Base-by-base conservation (phyloP, 2,113 vertebrate genomes). In the Larimichthys polyactis region DNA sequence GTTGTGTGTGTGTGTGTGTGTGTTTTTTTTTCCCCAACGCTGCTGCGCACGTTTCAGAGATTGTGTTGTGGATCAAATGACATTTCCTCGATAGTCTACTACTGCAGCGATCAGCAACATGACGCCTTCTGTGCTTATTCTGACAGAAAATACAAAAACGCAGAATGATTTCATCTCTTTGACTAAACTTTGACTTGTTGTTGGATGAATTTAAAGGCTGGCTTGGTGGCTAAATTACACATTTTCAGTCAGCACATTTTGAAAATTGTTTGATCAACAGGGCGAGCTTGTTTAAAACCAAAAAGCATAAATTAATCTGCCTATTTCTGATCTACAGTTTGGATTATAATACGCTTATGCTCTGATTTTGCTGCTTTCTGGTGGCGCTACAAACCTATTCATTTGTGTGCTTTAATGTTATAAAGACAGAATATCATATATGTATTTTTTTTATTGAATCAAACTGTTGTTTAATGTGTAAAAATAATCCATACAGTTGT, bases 1-100 rank as follows among this genome's bases (percentile, higher is more conserved):
- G 48, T 24, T 55, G 24, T 22, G 51, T 36, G 32, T 32, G 32
- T 32, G 32, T 32, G 32, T 32, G 32, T 32, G 32, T 32, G 32
- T 48, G n/a, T n/a, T n/a, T 48, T 54, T 20, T 36, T 51, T 71
- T 22, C 14, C 11, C 17, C 24, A 66, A 8, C 10, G 72, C 68
- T 43, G 67, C 15, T 66, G 5, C 27, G n/a, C 74, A 63, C 24
- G 75, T 70, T 85, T 75, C 20, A 72, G 76, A 57, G 77, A 82
- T 75, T 59, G 71, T 79, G 71, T 57, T 54, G 36, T 40, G 77
- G 75, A 32, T 73, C 71, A 83, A 62, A 58, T 81, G 62, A 79
- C 78, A 81, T 76, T 82, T 84, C 75, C 63, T 78, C 70, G n/a
- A 55, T 40, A 40, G 36, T 40, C 36, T 36, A 8, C 55, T 22